A percentile compares a stretch with the other conserved stretches of the same genome.
These are phyloP conservation scores for Cryptomyrus ogoouensis DNA, from an alignment of 2,113 vertebrate species.

Conservation along the genomic window DNA sequence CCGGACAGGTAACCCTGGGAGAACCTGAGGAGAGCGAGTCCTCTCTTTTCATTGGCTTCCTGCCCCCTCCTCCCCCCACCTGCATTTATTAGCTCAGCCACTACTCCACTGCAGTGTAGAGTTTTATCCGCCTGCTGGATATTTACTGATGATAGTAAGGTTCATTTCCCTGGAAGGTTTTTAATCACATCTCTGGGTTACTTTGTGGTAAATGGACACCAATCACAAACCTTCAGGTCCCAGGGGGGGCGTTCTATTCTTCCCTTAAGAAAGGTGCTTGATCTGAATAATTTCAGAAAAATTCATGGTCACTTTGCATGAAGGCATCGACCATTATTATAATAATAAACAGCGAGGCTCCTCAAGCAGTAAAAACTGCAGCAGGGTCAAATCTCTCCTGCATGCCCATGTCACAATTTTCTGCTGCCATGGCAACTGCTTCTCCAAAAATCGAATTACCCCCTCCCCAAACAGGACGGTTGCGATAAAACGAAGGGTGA, in stretches of 20 bases:
- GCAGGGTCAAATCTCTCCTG: background rate
- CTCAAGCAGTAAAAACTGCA: background rate
- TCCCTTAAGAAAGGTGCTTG: background rate
- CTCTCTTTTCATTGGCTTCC: background rate
- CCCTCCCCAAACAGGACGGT: background rate
- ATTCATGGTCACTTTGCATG: background rate
- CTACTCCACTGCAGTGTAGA: background rate
- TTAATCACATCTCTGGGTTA: background rate
- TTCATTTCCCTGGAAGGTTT: background rate
- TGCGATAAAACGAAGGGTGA: background rate
- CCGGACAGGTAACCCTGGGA: background rate
- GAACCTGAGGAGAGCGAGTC: background rate
- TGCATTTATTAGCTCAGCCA: background rate
- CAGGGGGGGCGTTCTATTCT: background rate
- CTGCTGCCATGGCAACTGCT: conserved; percentile 15
- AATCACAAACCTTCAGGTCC: background rate
- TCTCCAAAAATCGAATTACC: background rate
- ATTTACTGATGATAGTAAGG: background rate
- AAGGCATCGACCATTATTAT: background rate
- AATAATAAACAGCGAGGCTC: background rate
- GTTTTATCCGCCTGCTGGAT: background rate
- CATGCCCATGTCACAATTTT: background rate
- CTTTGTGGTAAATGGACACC: background rate
- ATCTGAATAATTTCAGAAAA: background rate
- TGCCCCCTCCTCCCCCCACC: background rate